Conservation (phyloP, 2,888 invertebrate species). For the Petrolisthes cinctipes region DNA sequence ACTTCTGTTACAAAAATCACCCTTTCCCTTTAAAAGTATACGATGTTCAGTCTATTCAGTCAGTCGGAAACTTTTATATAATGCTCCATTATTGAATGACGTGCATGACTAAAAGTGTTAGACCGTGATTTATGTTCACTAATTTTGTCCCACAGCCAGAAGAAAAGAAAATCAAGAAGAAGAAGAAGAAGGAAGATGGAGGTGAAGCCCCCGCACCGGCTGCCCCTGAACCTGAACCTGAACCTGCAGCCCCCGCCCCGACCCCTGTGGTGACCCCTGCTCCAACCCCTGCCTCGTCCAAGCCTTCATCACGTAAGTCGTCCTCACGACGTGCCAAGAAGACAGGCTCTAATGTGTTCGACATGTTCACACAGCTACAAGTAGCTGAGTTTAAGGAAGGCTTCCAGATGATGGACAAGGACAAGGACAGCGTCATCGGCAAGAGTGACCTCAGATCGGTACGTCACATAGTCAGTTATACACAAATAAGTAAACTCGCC, state of each 20-base stretch:
- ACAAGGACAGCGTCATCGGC: conserved; percentile 88
- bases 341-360: conserved; percentile 92
- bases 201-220: conserved; percentile 9
- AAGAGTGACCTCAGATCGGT: conserved; percentile 91
- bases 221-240: conserved; percentile 8
- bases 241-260: conserved; percentile 31
- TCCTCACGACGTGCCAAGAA: conserved; percentile 77
- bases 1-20: too few species aligned
- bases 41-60: not conserved
- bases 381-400: conserved; percentile 97
- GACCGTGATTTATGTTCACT: not conserved
- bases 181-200: conserved; percentile 47
- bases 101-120: too few species aligned
- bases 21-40: too few species aligned
- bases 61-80: not conserved
- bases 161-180: conserved; percentile 48
- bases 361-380: conserved; percentile 91
- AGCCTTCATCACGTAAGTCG: conserved; percentile 65
- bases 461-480: not conserved
- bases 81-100: not conserved
- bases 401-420: conserved; percentile 95
- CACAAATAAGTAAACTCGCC: too few species aligned
- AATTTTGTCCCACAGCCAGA: conserved; percentile 11
- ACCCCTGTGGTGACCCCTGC: conserved; percentile 39
- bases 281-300: conserved; percentile 57